Base-by-base conservation (phyloP, 2,113 vertebrate genomes). In the Burhinus bistriatus region DNA sequence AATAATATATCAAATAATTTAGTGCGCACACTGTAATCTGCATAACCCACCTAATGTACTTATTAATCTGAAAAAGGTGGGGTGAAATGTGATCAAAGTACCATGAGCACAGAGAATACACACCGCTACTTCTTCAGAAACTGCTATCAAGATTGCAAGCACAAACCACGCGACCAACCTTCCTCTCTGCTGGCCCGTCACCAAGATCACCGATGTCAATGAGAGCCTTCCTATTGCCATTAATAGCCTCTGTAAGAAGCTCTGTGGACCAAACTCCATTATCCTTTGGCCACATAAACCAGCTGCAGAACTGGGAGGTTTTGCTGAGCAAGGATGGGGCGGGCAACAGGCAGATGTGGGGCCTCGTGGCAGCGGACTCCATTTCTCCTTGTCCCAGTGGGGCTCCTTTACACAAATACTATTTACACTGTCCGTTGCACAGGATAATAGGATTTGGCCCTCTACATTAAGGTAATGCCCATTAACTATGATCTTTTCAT, bases 361-460 rank as follows among this genome's bases (percentile, higher is more conserved):
- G 25, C 55, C 52, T 45, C 0, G 2, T 0, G 1, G 66, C 57
- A 86, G 66, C 6, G 0, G 17, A 26, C 45, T 96, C 83, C 81
- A 45, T 83, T 97, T 66, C 89, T 75, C 40, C 83, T 40, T 30
- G 23, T 95, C 91, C 87, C 81, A 47, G 58, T 1, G 16, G 87
- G 87, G 29, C 45, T 95, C 34, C 83, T 79, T 91, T 87, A 49
- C 70, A 93, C 87, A 94, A 94, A 94, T 52, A 65, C 66, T 79
- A 45, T 87, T 96, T 91, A 80, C 73, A 54, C 66, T 89, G 88
- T 80, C 75, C 0, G 11, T 80, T 95, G 88, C 64, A 95, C 94
- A 91, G 93, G 81, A 85, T 97, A 97, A 96, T 96, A 90, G 94
- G 95, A 95, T 97, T 97, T 97, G 89, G 91, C 66, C 93, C 70